Evolutionary conservation across 2,797 vertebrate genomes (phyloP).

Genomic region (Adrianichthys oophorus): DNA sequence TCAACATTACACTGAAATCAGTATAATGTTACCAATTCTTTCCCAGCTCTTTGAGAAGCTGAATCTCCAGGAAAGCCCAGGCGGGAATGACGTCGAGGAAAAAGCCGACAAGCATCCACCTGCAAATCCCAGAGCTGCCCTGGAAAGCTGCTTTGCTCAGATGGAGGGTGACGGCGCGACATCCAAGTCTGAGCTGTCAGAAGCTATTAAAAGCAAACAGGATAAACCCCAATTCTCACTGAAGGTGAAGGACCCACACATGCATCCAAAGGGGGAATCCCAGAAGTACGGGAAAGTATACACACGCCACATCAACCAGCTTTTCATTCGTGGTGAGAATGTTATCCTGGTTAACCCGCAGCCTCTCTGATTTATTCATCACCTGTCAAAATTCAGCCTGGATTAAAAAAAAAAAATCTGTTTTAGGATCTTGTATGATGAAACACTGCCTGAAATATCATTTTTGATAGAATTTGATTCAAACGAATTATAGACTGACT

Average conservation of each 20-base stretch:
- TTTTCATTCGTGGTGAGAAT: slow-evolving; percentile 96
- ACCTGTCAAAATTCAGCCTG: neutral
- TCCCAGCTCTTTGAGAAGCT: slow-evolving; percentile 91
- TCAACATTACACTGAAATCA: neutral
- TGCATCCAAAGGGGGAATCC: slow-evolving; percentile 48
- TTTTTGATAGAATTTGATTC: slow-evolving; percentile 26
- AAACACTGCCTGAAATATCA: neutral
- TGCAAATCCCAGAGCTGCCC: slow-evolving; percentile 8
- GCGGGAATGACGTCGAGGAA: slow-evolving; percentile 54
- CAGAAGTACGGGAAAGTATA: slow-evolving; percentile 87
- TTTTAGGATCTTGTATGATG: neutral
- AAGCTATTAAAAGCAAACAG: neutral
- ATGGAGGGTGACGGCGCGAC: neutral
- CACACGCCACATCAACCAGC: slow-evolving; percentile 93
- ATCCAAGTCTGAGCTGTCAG: slow-evolving; percentile 9
- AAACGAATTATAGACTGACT: slow-evolving; percentile 22
- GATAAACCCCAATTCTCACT: neutral
- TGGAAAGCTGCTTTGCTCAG: neutral
- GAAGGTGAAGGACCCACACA: slow-evolving; percentile 17
- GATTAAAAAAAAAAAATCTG: neutral
- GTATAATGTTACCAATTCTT: slow-evolving; percentile 5
- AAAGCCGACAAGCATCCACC: slow-evolving; percentile 5
- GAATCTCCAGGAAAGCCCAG: slow-evolving; percentile 84
- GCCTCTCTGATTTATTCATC: slow-evolving; percentile 68
- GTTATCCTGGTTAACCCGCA: slow-evolving; percentile 91